phyloP scores from a whole-genome alignment of 2,888 invertebrate genomes.

The Tachina grossa region DNA sequence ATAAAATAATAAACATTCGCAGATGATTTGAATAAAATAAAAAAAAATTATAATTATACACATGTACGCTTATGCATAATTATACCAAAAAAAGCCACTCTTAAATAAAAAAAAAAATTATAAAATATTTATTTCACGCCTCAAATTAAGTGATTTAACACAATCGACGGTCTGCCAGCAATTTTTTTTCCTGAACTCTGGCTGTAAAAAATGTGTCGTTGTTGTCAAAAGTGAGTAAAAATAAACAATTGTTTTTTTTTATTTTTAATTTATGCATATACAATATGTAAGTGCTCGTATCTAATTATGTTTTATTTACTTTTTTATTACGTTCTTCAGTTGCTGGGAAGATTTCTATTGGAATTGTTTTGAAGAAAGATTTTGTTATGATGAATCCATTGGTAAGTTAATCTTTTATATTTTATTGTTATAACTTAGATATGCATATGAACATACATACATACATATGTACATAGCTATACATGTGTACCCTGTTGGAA shows the following conservation, averaged over 20 bases:
- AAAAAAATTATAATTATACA: not conserved
- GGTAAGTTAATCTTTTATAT: slow-evolving; percentile 79
- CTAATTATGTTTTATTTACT: slow-evolving; percentile 70
- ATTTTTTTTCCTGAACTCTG: slow-evolving; percentile 32
- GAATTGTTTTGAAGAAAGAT: slow-evolving; percentile 89
- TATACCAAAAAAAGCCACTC: slow-evolving; percentile 25
- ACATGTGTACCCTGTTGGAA: too few species aligned
- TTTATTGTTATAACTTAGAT: slow-evolving; percentile 5
- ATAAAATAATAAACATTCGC: slow-evolving; percentile 47
- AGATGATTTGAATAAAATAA: slow-evolving; percentile 52
- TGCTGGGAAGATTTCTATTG: slow-evolving; percentile 89
- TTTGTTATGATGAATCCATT: slow-evolving; percentile 89
- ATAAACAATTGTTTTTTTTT: slow-evolving; percentile 39
- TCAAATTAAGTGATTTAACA: slow-evolving; percentile 21
- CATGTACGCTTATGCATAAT: not conserved
- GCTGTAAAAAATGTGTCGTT: slow-evolving; percentile 80
- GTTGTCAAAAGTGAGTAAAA: slow-evolving; percentile 81
- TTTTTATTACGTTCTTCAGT: slow-evolving; percentile 80
- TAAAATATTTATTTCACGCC: slow-evolving; percentile 22
- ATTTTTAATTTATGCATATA: slow-evolving; percentile 58
- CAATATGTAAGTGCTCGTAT: slow-evolving; percentile 37
- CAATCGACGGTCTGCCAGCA: slow-evolving; percentile 9
- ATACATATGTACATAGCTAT: not conserved
- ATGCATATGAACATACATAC: too few species aligned
- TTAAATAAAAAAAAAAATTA: slow-evolving; percentile 20